Evolutionary conservation across 2,797 vertebrate genomes (phyloP), one percentile per base, ranked within the genome.

Genomic region (Ataeniobius toweri): DNA sequence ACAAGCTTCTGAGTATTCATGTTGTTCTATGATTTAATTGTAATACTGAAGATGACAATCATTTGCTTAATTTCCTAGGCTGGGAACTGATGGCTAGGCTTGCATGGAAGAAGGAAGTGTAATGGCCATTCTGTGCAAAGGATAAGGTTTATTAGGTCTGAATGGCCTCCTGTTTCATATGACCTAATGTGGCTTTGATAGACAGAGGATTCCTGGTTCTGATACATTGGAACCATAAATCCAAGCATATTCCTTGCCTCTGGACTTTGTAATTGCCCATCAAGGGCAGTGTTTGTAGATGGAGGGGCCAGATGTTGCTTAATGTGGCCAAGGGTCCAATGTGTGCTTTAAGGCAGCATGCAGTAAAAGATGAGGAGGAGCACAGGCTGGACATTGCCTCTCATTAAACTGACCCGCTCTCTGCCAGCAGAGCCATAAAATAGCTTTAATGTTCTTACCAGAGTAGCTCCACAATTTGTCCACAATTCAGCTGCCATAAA

Each of bases 131-230:
- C 89, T 93, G 93, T 92, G 91, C 88, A 94, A 91, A 87, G 91
- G 93, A 95, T 94, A 90, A 95, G 92, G 91, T 92, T 93, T 94
- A 95, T 95, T 95, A 94, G 92, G 89, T 92, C 94, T 93, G 94
- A 95, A 94, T 91, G 91, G 85, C 90, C 93, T 94, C 92, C 91
- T 94, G 93, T 94, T 94, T 95, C 93, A 81, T 93, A 93, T 93
- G 92, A 92, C 92, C 85, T 93, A 95, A 95, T 94, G 91, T 90
- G 89, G 81, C 76, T 86, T 85, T 93, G 94, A 96, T 94, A 88
- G 94, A 94, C 91, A 86, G 91, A 85, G 85, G 86, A 93, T 93
- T 92, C 90, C 85, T 75, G 80, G 85, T 91, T 91, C 85, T 88
- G 89, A 92, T 94, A 88, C 88, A 88, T 84, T 80, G 86, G 80